Conservation (phyloP, 2,797 vertebrate species). For the Percopsis omiscomaycus region DNA sequence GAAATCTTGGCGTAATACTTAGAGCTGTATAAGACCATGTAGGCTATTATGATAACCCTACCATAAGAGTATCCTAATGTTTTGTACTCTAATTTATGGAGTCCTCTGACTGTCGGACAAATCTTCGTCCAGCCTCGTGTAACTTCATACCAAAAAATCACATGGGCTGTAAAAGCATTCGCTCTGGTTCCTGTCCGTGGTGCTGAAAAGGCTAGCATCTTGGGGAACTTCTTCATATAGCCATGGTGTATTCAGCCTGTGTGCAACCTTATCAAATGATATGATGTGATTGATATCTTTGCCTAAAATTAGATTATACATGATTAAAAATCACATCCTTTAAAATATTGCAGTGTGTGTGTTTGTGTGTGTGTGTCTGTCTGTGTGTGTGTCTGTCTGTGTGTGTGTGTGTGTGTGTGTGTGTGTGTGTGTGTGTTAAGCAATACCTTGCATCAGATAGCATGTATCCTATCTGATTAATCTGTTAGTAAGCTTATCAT, state of each 20-base stretch:
- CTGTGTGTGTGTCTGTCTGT: conserved; percentile 29
- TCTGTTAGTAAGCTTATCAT: conserved; percentile 49
- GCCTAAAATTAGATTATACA: conserved; percentile 56
- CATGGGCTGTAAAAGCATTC: not conserved
- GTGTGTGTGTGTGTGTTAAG: conserved; percentile 33
- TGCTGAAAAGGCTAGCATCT: conserved; percentile 27
- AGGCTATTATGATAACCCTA: no score
- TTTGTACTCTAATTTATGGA: no score
- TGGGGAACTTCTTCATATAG: not conserved
- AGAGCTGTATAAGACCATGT: no score
- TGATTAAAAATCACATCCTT: conserved; percentile 41
- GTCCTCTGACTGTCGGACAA: not conserved
- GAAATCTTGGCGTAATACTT: not conserved
- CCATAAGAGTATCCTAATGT: no score
- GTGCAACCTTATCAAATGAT: conserved; percentile 44
- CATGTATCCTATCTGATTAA: conserved; percentile 63
- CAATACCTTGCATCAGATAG: conserved; percentile 67
- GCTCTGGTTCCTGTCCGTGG: conserved; percentile 20
- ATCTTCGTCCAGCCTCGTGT: not conserved
- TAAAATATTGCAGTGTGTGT: conserved; percentile 52
- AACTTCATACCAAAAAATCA: conserved; percentile 10
- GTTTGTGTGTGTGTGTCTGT: conserved; percentile 19
- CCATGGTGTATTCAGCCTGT: conserved; percentile 44
- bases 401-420: conserved; percentile 21
- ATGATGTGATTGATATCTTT: conserved; percentile 60